Evolutionary conservation across 2,113 vertebrate species (phyloP), one percentile per base, ranked within the genome.

Genomic region (Thunnus thynnus): DNA sequence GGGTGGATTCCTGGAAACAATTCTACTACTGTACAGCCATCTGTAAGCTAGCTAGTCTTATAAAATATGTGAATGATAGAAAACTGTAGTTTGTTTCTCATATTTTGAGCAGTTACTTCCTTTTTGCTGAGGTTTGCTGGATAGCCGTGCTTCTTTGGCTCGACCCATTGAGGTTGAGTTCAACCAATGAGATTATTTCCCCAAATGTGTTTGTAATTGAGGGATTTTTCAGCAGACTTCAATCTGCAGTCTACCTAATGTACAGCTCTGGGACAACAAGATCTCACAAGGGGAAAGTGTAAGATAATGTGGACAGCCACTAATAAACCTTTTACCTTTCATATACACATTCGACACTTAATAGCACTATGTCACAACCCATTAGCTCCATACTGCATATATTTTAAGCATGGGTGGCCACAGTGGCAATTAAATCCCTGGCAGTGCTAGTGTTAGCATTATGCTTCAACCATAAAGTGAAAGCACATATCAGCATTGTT

Each of bases 371-470:
- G 84, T 77, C 65, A 80, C 80, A 66, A 77, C 3, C 68, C 86
- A 82, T 90, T 86, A 84, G 58, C 75, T 41, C 80, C 3, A 78
- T 25, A 46, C 78, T 65, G 72, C 61, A 81, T 84, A 72, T 83
- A 83, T 91, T 86, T 86, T 14, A 84, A 16, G 83, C 85, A 70
- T 72, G 64, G 62, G 51, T 82, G 77, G 82, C 46, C 77, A 78
- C 74, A 13, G 36, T 7, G 64, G 72, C 70, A 76, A 61, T 88
- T 69, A 80, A 61, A 83, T 51, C 36, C 22, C 36, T 17, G 54
- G 46, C 57, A 61, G 54, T 17, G 73, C 56, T 72, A 46, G 60
- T 62, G 76, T 81, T 72, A 78, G 71, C 72, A 76, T 66, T 78
- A 60, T 17, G 72, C 55, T 62, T 18, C 47, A 14, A n/a, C 68